These are phyloP conservation scores for Zosterops japonicus DNA, from an alignment of 2,113 vertebrate genomes.

Conservation along the genomic window DNA sequence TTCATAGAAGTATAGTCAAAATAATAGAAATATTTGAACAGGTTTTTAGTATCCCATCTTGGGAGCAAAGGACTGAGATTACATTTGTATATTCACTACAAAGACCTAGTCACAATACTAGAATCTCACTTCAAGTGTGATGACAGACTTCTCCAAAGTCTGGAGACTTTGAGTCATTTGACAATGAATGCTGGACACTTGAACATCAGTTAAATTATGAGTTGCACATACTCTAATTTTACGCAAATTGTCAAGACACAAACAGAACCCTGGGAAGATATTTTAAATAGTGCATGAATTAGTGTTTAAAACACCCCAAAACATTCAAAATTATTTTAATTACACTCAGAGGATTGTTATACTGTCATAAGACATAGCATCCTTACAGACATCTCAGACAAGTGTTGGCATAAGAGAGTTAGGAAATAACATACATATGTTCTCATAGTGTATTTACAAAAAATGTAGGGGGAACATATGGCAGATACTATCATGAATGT, in stretches of 20 bases:
- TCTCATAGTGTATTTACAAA: constrained; percentile 33
- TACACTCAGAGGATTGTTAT: not conserved
- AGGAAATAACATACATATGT: constrained; percentile 24
- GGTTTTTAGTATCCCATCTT: not conserved
- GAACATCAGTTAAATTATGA: not conserved
- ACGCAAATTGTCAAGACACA: not conserved
- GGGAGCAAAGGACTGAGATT: not conserved
- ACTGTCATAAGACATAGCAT: constrained; percentile 1
- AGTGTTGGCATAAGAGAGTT: constrained; percentile 22
- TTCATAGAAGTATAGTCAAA: not conserved
- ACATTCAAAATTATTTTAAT: not conserved
- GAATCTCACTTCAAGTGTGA: not conserved
- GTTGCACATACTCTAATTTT: not conserved
- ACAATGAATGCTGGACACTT: not conserved
- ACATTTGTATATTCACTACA: not conserved
- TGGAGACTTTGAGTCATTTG: too few relatives aligned
- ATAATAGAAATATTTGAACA: not conserved
- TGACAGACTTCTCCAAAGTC: not conserved
- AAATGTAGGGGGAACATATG: constrained; percentile 32
- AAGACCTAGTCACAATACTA: not conserved
- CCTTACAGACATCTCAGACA: constrained; percentile 29
- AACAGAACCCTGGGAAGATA: not conserved
- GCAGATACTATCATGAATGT: not conserved
- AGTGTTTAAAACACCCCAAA: not conserved
- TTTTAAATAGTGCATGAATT: not conserved